These are phyloP conservation scores for Schizopygopsis malacanthus DNA, from an alignment of 2,797 vertebrate genomes.

Conservation along the genomic window DNA sequence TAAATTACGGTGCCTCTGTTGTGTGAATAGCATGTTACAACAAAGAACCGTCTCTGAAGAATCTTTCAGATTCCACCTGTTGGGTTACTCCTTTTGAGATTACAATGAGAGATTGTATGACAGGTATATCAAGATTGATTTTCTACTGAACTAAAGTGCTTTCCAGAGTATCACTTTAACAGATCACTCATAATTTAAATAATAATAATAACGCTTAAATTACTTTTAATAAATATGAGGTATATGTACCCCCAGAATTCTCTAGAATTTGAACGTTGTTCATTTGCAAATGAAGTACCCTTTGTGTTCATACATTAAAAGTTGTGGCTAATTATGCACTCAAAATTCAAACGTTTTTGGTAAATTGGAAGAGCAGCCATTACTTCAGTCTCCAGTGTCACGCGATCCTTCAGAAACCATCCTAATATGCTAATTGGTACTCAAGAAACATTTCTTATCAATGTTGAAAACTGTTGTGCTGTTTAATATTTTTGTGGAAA, in stretches of 20 bases:
- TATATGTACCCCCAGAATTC: background rate
- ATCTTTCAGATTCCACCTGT: slow-evolving; percentile 23
- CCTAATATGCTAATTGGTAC: no score
- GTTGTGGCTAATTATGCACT: background rate
- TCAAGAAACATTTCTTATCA: no score
- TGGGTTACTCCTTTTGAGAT: background rate
- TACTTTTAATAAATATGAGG: background rate
- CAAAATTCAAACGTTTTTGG: background rate
- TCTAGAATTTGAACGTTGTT: background rate
- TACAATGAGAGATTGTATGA: background rate
- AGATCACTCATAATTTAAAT: background rate
- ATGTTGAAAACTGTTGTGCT: no score
- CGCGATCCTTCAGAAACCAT: background rate
- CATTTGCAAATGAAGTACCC: background rate
- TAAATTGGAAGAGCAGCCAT: background rate
- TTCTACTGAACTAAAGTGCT: background rate
- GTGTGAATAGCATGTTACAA: slow-evolving; percentile 33
- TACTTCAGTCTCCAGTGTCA: background rate
- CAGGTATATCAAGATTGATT: slow-evolving; percentile 8
- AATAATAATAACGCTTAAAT: background rate
- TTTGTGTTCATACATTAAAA: background rate
- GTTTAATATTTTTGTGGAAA: background rate
- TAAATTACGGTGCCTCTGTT: slow-evolving; percentile 11
- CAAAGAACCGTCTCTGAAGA: slow-evolving; percentile 14
- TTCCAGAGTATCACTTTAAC: background rate